phyloP scores from a whole-genome alignment of 2,888 invertebrate genomes.

The Tigriopus californicus region DNA sequence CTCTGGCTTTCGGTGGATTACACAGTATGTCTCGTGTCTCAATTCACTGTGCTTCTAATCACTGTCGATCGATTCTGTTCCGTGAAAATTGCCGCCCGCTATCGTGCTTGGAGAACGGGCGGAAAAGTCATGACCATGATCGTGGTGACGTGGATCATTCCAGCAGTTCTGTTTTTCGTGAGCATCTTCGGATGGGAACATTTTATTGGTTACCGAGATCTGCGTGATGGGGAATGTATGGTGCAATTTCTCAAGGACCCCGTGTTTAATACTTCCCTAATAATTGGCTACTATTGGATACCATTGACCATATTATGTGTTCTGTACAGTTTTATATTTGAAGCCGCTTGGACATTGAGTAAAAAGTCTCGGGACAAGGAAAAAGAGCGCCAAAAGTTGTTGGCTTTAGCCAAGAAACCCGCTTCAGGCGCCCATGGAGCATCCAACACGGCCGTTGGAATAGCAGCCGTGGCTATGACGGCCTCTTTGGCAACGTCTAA shows the following conservation, averaged over 20 bases:
- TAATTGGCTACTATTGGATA: constrained; percentile 93
- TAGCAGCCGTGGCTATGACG: neutral
- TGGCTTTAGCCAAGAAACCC: constrained; percentile 40
- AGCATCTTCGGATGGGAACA: constrained; percentile 99
- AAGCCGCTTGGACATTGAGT: constrained; percentile 51
- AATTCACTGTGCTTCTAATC: constrained; percentile 94
- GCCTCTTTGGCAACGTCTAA: neutral
- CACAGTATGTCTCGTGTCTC: constrained; percentile 94
- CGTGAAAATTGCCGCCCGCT: constrained; percentile 91
- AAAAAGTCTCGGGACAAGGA: constrained; percentile 91
- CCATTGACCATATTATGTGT: constrained; percentile 86
- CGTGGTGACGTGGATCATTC: constrained; percentile 88
- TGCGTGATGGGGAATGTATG: constrained; percentile 70
- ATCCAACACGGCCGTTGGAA: neutral
- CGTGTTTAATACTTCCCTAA: constrained; percentile 86
- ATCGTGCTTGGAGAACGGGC: constrained; percentile 78
- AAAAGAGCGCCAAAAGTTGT: constrained; percentile 85
- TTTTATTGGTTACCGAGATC: constrained; percentile 76
- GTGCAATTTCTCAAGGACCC: constrained; percentile 96
- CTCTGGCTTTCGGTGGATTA: constrained; percentile 97
- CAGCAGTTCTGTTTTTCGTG: constrained; percentile 84
- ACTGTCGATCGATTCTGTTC: constrained; percentile 97
- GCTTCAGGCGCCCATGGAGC: neutral
- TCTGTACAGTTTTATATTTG: constrained; percentile 90
- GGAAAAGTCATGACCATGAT: constrained; percentile 58